A percentile compares a stretch with the other conserved stretches of the same genome.
Evolutionary conservation across 1,140 invertebrate species (phyloP).

Genomic region (Portunus trituberculatus): DNA sequence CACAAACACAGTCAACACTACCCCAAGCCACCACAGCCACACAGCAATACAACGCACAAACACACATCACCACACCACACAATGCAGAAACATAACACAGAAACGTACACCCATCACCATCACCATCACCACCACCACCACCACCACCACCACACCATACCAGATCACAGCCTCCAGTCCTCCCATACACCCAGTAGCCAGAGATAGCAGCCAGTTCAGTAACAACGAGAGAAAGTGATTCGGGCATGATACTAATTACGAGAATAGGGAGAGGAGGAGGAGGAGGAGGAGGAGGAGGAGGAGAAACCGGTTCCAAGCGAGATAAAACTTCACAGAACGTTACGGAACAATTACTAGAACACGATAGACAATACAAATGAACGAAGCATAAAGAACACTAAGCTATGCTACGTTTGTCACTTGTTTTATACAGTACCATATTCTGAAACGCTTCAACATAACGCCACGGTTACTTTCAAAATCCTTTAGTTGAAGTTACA

Average conservation of each 20-base stretch:
- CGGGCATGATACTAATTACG: background rate
- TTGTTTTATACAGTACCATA: background rate
- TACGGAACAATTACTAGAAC: background rate
- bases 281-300: background rate
- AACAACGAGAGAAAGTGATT: background rate
- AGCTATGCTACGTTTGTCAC: background rate
- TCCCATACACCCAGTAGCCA: conserved; percentile 2
- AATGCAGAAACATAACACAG: too few relatives aligned
- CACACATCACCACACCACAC: too few relatives aligned
- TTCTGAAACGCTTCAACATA: too few relatives aligned
- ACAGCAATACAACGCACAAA: too few relatives aligned
- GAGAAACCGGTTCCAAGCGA: background rate
- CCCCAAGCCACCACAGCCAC: too few relatives aligned
- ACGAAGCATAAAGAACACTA: background rate
- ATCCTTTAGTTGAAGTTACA: too few relatives aligned
- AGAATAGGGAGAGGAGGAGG: background rate
- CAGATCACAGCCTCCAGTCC: background rate
- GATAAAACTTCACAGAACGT: background rate
- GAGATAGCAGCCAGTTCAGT: background rate
- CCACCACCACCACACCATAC: background rate
- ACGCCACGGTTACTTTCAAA: too few relatives aligned
- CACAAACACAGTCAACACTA: too few relatives aligned
- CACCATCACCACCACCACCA: too few relatives aligned
- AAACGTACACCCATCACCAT: too few relatives aligned
- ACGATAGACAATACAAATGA: background rate